These are phyloP conservation scores for Antitype chi DNA, from an alignment of 2,888 invertebrate species.

Conservation along the genomic window DNA sequence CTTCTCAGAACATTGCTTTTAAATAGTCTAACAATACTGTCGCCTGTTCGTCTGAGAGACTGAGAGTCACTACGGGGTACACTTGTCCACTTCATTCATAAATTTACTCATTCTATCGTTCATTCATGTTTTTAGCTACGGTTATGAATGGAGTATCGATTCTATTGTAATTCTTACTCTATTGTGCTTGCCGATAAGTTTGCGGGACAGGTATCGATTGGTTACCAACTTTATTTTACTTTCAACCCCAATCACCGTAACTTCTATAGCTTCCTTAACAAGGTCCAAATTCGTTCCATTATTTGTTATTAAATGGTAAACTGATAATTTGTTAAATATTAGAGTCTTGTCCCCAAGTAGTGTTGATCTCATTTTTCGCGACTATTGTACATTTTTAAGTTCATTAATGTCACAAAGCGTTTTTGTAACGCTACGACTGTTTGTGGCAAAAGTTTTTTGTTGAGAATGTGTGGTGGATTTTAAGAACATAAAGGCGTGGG, in stretches of 20 bases:
- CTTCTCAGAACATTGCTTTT: conserved; percentile 78
- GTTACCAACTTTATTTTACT: conserved; percentile 42
- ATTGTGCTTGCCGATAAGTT: conserved; percentile 72
- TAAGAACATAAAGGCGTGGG: conserved; percentile 53
- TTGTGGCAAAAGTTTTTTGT: conserved; percentile 60
- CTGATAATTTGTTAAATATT: conserved; percentile 38
- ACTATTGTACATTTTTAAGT: conserved; percentile 73
- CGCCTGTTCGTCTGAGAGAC: conserved; percentile 78
- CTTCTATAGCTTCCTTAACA: not conserved
- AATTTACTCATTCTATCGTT: conserved; percentile 80
- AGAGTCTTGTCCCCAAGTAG: conserved; percentile 43
- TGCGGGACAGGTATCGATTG: conserved; percentile 73
- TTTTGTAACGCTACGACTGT: conserved; percentile 53
- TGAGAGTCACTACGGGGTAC: conserved; percentile 74
- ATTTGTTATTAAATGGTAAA: not conserved
- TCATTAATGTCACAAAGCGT: conserved; percentile 71
- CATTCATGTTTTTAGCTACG: conserved; percentile 81
- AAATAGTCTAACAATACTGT: conserved; percentile 78
- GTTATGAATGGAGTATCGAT: conserved; percentile 80
- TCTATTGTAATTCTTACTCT: conserved; percentile 70
- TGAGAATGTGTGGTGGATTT: conserved; percentile 54
- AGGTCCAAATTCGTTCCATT: conserved; percentile 11
- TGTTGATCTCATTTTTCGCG: conserved; percentile 67
- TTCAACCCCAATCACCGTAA: not conserved
- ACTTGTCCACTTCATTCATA: conserved; percentile 76